Base-by-base conservation (phyloP, 1,140 invertebrate species). In the Drosophila punjabiensis region DNA sequence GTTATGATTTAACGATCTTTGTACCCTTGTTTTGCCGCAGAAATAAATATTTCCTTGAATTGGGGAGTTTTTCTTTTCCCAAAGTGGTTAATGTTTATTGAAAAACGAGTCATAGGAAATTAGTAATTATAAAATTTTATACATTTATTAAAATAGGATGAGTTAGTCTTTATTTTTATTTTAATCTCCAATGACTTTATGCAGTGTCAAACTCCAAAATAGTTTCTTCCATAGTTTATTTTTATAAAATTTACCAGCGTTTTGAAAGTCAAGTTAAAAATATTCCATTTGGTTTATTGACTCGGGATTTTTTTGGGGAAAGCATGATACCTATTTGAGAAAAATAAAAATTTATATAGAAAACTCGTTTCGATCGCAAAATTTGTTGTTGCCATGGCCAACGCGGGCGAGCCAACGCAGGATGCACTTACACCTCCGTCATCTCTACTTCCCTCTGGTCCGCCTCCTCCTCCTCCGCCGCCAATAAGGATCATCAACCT, bases 401-500 rank as follows among this genome's bases (percentile, higher is more conserved):
- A 6, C 18, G 4, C 11, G 13, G 7, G n/a, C 32, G 11, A 45
- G 59, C 13, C 28, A 24, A 10, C 32, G 10, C 59, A 64, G 59
- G 20, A 45, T 45, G 39, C 33, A 13, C n/a, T 28, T n/a, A 24
- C 39, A 47, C 9, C 39, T 33, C 10, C 20, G 4, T 9, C 18
- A 8, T 5, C 30, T 11, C 33, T 14, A 39, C 1, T 14, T 28
- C 20, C 13, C 11, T 1, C 14, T 3, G 1, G 1, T 18, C 20
- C 8, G n/a, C 16, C 47, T 6, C 0, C 10, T 8, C 1, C 32
- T 35, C 10, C 64, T 1, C 13, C n/a, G 14, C n/a, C 13, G 6
- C 35, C 35, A 3, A 28, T 39, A 13, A 53, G 58, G 30, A 9
- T 71, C 24, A 37, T 69, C 24, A 50, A 52, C 8, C 10, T 71